phyloP scores from a whole-genome alignment of 2,797 vertebrate species.

The Lerista edwardsae region DNA sequence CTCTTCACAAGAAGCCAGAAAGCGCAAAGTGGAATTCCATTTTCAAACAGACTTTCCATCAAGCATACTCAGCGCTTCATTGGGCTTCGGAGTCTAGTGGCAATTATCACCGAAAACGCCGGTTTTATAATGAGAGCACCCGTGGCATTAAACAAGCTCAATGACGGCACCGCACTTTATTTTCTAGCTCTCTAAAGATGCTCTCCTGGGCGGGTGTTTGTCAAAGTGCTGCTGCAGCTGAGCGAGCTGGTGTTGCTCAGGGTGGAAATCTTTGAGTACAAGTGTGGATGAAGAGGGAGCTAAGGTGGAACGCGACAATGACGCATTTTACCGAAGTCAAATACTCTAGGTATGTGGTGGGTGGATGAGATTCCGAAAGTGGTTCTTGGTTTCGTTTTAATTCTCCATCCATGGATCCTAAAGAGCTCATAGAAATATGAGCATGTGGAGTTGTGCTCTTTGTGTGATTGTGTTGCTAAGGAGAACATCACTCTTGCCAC shows the following conservation, averaged over 20 bases:
- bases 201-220: background rate
- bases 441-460: too few species aligned
- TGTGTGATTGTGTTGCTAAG: too few species aligned
- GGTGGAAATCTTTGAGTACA: background rate
- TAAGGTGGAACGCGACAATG: background rate
- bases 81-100: constrained; percentile 42
- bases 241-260: background rate
- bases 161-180: background rate
- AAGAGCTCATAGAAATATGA: too few species aligned
- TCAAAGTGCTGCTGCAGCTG: background rate
- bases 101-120: constrained; percentile 29
- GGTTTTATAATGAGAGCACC: background rate
- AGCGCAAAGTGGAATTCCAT: constrained; percentile 47
- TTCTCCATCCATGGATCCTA: too few species aligned
- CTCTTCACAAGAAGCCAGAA: constrained; percentile 63
- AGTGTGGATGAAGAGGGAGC: background rate
- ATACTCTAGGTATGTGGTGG: too few species aligned
- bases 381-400: too few species aligned
- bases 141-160: background rate
- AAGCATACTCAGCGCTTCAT: constrained; percentile 42
- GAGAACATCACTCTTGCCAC: too few species aligned
- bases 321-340: background rate
- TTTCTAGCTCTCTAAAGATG: background rate
- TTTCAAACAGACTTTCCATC: constrained; percentile 55
- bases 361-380: too few species aligned